Base-by-base conservation (phyloP, 35 echinoderm and acorn worm genomes). In the Diadema setosum region DNA sequence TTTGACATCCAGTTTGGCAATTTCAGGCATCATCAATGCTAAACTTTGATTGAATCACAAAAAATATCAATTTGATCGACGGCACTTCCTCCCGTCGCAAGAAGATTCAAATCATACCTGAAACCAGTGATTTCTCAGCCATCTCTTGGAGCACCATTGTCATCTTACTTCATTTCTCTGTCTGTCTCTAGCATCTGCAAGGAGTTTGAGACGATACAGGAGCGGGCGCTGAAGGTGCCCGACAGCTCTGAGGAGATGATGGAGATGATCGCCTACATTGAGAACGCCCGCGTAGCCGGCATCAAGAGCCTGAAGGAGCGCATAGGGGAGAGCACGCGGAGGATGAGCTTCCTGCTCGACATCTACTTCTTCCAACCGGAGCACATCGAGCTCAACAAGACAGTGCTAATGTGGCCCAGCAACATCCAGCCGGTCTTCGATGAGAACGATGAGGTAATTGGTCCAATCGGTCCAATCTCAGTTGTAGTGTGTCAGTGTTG, bases 191-290 rank as follows among this genome's bases (percentile, higher is more conserved):
- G 96, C 84, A 99, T 99, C 17, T 99, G 96, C 67, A 75, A 85
- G 11, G 96, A 99, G 84, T 99, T 99, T 95, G 96, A 99, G 45
- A 92, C 90, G 56, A 95, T 99, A 84, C 91, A 92, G 70, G 96
- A 94, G 24, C 81, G 96, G 42, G 93, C 96, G 18, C 86, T 99
- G 32, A 99, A 95, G 37, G 31, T 81, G 16, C 96, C 96, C 3
- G 96, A 99, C 23, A 88, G 83, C 48, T 89, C 93, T 1, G 89
- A 94, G 33, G 96, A 99, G 52, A 92, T 99, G 96, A 94, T 99
- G 85, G 93, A 92, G 43, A 95, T 94, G 96, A 83, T 99, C 2
- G 81, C 93, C 0, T 95, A 99, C 83, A 90, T 99, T 7, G 82
- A 90, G 82, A 99, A 95, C 80, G 96, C 96, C 36, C 96, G 96